Percentiles rank a stretch among this genome's conserved stretches.
Evolutionary conservation across 2,113 vertebrate genomes (phyloP).

Genomic region (Phainopepla nitens): DNA sequence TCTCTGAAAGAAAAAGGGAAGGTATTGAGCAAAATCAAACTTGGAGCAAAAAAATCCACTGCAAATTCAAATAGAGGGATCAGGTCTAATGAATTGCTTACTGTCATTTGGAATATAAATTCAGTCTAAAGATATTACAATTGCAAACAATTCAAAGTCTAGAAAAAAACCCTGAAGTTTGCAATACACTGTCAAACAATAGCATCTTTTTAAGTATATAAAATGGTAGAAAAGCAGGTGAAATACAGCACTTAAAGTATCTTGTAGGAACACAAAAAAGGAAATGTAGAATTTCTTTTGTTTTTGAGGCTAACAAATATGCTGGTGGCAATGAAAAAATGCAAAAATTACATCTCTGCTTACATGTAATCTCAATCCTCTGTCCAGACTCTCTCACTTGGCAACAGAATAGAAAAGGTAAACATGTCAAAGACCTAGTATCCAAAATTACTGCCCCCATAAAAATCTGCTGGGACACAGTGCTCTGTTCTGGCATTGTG

Average conservation of each 20-base stretch:
- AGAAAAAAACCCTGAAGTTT: background rate
- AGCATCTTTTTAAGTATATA: background rate
- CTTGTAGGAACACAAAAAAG: background rate
- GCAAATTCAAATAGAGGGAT: background rate
- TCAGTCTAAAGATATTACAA: background rate
- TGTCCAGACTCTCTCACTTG: background rate
- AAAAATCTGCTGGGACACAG: background rate
- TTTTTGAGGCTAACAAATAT: background rate
- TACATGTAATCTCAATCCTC: background rate
- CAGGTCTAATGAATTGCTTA: background rate
- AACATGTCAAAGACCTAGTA: background rate
- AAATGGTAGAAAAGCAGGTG: background rate
- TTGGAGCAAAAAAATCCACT: background rate
- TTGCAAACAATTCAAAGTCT: background rate
- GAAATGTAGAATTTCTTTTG: background rate
- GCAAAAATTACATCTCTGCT: background rate
- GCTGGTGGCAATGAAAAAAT: background rate
- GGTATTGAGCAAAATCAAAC: background rate
- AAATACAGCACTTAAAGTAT: background rate
- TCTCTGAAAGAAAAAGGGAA: slow-evolving; percentile 76
- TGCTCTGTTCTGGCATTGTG: background rate
- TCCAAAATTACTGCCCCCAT: background rate
- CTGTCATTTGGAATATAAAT: background rate
- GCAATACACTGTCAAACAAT: background rate
- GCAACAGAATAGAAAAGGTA: background rate